phyloP scores from a whole-genome alignment of 2,888 invertebrate genomes.

The Globia sparganii region DNA sequence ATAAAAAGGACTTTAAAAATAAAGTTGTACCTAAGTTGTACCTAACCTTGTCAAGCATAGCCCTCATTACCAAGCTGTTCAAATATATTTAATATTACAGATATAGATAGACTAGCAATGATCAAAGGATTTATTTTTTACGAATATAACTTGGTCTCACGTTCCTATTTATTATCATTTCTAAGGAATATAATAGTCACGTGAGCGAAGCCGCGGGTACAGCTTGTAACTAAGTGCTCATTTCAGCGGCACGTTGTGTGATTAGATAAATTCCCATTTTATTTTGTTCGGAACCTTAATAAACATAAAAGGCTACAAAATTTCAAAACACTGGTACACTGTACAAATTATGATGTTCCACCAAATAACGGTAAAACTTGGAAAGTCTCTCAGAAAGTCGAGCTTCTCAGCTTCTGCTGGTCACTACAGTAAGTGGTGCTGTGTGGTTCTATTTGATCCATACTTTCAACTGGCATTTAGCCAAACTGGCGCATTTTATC shows the following conservation, averaged over 20 bases:
- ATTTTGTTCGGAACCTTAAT: not conserved
- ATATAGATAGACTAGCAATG: too few relatives aligned
- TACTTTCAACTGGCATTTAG: slow-evolving; percentile 15
- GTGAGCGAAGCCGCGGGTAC: not conserved
- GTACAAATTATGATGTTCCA: not conserved
- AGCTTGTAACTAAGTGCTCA: not conserved
- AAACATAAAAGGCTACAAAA: not conserved
- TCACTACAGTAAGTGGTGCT: not conserved
- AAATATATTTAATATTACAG: too few relatives aligned
- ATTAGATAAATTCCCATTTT: not conserved
- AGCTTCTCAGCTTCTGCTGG: not conserved
- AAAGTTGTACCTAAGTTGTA: too few relatives aligned
- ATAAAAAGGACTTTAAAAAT: too few relatives aligned
- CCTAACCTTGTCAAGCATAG: too few relatives aligned
- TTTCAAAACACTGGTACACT: not conserved
- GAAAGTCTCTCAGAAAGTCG: not conserved
- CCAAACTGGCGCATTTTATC: slow-evolving; percentile 3
- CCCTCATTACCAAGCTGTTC: too few relatives aligned
- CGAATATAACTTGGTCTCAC: too few relatives aligned
- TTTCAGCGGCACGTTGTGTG: not conserved
- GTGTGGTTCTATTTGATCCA: slow-evolving; percentile 14
- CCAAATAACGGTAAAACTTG: not conserved
- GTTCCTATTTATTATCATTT: too few relatives aligned
- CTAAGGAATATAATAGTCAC: not conserved
- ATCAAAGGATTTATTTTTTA: too few relatives aligned